Evolutionary conservation across 2,888 invertebrate genomes (phyloP), one percentile per base, ranked within the genome.

Genomic region (Punctoribates punctum): DNA sequence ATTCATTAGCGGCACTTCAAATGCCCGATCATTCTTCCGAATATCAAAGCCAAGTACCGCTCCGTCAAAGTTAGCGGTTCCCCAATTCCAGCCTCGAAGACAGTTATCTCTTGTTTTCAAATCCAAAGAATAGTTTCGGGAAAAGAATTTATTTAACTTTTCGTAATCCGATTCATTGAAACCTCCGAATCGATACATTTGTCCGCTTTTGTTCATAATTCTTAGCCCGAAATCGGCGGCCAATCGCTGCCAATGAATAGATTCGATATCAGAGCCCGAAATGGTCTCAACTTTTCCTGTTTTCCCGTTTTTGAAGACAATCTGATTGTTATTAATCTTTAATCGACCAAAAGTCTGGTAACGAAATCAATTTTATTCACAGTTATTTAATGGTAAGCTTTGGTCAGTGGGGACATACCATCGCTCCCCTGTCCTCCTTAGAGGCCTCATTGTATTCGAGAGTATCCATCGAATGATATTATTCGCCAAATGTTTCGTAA

Each of bases 21-120:
- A 98, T 0, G 94, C 93, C 9, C 70, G 9, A 3, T 76, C 75
- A 5, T 15, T 38, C 29, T 78, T 78, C 23, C 78, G 67, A 17
- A 74, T 60, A 57, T 79, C 77, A 42, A 79, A 79, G 25, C 75
- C 75, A 17, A 78, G 46, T 11, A 77, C 73, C 27, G 75, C 27
- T 85, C 87, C 98, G 81, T 90, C 90, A 83, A 99, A 98, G 81
- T 93, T 92, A 0, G 95, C 94, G 0, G 93, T 92, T 38, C 99
- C 99, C 95, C 98, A 99, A 85, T 99, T 99, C 98, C 98, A 99
- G 0, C 99, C 99, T 83, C 95, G 96, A 0, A 97, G 87, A 79
- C 95, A 93, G 74, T 96, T 85, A 82, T 99, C 98, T 82, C 93
- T 93, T 82, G 94, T 94, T 70, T 93, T 86, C 89, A 97, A 89